Conservation (phyloP, 2,797 vertebrate genomes). For the Gallinago solitaria region DNA sequence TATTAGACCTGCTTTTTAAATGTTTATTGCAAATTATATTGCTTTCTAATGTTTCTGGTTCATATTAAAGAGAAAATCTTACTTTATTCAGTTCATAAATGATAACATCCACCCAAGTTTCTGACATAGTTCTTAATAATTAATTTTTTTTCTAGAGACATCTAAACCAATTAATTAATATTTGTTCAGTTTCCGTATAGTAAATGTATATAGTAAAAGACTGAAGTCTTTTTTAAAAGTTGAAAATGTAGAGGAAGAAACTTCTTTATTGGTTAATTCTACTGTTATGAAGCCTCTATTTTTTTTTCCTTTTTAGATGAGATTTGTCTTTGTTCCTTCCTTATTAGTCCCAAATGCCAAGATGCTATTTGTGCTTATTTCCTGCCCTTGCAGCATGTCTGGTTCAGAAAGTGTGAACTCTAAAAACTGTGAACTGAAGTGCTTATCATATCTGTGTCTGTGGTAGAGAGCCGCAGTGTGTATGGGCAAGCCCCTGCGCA, state of each 20-base stretch:
- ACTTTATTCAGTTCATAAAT: background rate
- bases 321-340: background rate
- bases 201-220: background rate
- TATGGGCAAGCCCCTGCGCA: rapidly evolving
- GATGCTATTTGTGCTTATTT: background rate
- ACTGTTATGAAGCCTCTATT: background rate
- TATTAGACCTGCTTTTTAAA: background rate
- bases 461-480: background rate
- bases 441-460: background rate
- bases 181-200: background rate
- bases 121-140: background rate
- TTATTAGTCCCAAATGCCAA: background rate
- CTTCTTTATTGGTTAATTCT: background rate
- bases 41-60: background rate
- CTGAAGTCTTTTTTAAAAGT: background rate
- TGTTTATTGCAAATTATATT: background rate
- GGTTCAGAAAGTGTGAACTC: background rate
- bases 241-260: background rate
- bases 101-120: background rate
- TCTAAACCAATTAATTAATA: background rate
- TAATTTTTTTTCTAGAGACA: background rate
- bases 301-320: background rate
- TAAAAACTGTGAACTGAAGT: background rate
- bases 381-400: background rate
- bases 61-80: background rate